A percentile compares a stretch with the other conserved stretches of the same genome.
Conservation (phyloP, 2,888 invertebrate species). For the Rhingia rostrata region DNA sequence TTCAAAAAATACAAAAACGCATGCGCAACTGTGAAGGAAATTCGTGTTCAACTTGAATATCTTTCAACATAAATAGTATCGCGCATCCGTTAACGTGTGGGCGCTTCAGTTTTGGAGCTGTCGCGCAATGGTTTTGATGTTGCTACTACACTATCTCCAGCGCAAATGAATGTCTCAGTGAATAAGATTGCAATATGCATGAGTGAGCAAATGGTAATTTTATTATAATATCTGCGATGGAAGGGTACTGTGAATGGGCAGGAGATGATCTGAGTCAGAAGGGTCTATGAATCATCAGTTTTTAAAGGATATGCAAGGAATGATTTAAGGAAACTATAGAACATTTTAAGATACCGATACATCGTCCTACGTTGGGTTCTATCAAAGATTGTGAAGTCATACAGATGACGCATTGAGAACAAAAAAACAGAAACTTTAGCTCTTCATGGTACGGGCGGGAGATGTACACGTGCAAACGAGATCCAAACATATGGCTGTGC, state of each 20-base stretch:
- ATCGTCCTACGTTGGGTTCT: too few relatives aligned
- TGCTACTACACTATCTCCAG: conserved; percentile 33
- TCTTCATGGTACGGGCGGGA: too few relatives aligned
- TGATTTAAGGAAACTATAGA: too few relatives aligned
- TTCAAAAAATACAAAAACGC: conserved; percentile 31
- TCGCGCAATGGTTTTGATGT: conserved; percentile 20
- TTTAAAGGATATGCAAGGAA: too few relatives aligned
- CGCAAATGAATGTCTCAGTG: conserved; percentile 29
- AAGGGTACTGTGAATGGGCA: not conserved
- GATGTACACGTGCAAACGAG: too few relatives aligned
- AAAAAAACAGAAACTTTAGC: too few relatives aligned
- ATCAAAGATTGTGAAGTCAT: too few relatives aligned
- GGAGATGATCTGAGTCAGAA: not conserved
- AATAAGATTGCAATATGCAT: conserved; percentile 40
- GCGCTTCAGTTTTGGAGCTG: conserved; percentile 26
- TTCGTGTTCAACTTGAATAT: conserved; percentile 63
- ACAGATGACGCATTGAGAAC: too few relatives aligned
- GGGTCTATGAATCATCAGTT: too few relatives aligned
- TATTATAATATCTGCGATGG: not conserved
- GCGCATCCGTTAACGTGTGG: conserved; percentile 61
- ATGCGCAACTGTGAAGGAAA: conserved; percentile 38
- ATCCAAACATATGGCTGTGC: too few relatives aligned
- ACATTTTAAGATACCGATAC: too few relatives aligned
- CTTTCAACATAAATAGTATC: conserved; percentile 65
- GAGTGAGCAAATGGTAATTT: conserved; percentile 38